These are phyloP conservation scores for Stomatorhinus walkeri DNA, from an alignment of 2,797 vertebrate species.

Conservation along the genomic window DNA sequence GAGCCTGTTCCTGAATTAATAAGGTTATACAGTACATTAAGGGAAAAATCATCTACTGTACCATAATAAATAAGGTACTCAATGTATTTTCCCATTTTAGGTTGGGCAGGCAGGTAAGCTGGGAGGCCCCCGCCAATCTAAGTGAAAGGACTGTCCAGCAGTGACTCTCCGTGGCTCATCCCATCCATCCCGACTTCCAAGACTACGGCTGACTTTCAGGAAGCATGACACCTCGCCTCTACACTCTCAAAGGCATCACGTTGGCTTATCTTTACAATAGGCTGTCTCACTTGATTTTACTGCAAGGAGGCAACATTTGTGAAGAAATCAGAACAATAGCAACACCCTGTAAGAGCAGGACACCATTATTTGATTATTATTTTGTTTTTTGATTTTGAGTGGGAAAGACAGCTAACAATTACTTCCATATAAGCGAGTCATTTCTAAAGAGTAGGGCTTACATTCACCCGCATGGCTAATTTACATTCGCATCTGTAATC, in stretches of 20 bases:
- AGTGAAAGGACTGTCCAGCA: background rate
- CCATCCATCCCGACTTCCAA: background rate
- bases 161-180: background rate
- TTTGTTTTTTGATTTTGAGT: background rate
- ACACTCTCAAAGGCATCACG: background rate
- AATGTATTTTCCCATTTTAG: background rate
- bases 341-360: background rate
- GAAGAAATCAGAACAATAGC: background rate
- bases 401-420: background rate
- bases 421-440: background rate
- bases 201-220: background rate
- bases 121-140: background rate
- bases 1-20: background rate
- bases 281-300: background rate
- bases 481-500: background rate
- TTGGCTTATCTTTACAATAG: background rate
- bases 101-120: background rate
- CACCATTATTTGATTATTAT: background rate
- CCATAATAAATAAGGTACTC: background rate
- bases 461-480: constrained; percentile 1
- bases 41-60: background rate
- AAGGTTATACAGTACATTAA: background rate
- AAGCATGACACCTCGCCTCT: background rate
- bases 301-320: background rate
- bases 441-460: background rate